A percentile compares a stretch with the other conserved stretches of the same genome.
phyloP scores from a whole-genome alignment of 2,888 invertebrate genomes.

The Endotricha flammealis region DNA sequence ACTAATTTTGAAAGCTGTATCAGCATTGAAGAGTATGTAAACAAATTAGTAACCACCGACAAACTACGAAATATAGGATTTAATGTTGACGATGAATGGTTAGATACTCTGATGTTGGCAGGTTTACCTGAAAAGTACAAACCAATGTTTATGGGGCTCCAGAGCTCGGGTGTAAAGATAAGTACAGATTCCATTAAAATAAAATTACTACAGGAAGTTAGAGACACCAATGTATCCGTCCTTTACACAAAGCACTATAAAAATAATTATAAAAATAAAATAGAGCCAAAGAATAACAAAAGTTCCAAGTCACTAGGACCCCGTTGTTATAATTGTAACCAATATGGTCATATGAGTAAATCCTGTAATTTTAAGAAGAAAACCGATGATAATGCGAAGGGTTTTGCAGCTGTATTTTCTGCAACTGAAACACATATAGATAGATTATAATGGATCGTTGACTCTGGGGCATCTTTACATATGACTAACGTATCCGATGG shows the following conservation, averaged over 20 bases:
- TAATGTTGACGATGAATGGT: conserved; percentile 2
- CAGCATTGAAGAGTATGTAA: too few species aligned
- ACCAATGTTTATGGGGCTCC: conserved; percentile 15
- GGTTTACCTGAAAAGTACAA: conserved; percentile 11
- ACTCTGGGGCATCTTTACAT: conserved; percentile 24
- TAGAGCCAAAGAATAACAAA: not conserved
- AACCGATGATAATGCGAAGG: conserved; percentile 3
- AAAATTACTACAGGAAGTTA: conserved; percentile 13
- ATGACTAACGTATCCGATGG: conserved; percentile 18
- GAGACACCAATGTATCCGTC: conserved; percentile 5
- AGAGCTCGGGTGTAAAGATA: conserved; percentile 11
- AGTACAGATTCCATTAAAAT: conserved; percentile 11
- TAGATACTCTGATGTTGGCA: conserved; percentile 10
- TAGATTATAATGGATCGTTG: too few species aligned
- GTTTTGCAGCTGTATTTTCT: conserved; percentile 18
- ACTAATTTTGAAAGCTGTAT: not conserved
- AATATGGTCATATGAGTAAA: conserved; percentile 16
- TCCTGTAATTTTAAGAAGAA: conserved; percentile 9
- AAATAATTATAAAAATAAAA: not conserved
- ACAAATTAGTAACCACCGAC: too few species aligned
- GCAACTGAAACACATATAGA: conserved; percentile 4
- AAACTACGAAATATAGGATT: too few species aligned
- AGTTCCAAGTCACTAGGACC: too few species aligned
- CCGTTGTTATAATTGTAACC: conserved; percentile 11
- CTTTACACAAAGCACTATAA: conserved; percentile 9